Evolutionary conservation across 92 coral and sea anemone genomes (phyloP).

Genomic region (Parazoanthus atlanticus): DNA sequence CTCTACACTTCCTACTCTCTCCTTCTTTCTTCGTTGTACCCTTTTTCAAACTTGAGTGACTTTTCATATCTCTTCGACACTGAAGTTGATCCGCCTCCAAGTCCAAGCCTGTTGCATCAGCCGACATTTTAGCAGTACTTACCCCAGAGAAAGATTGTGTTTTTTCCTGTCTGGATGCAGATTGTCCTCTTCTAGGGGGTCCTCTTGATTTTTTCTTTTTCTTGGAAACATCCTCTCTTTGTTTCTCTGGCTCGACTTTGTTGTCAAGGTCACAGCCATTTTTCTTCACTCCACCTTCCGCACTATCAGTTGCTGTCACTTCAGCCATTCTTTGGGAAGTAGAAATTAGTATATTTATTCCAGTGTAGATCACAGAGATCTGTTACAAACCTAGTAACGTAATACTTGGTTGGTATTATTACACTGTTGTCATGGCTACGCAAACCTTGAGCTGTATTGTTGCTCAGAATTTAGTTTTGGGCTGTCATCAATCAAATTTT

Average conservation of each 20-base stretch:
- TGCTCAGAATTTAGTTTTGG: no score
- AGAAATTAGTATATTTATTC: no score
- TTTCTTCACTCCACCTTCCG: not conserved
- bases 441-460: no score
- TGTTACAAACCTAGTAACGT: no score
- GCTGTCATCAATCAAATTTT: no score
- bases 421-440: no score
- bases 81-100: not conserved
- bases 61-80: not conserved
- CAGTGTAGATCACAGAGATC: no score
- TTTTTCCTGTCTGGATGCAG: not conserved
- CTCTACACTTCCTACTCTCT: not conserved
- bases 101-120: not conserved
- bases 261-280: not conserved
- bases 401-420: no score
- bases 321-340: constrained; percentile 1
- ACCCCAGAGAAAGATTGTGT: not conserved
- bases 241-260: not conserved
- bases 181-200: not conserved
- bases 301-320: not conserved
- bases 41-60: not conserved
- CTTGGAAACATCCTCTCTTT: not conserved
- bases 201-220: not conserved
- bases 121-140: not conserved
- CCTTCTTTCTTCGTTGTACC: not conserved